Evolutionary conservation across 2,797 vertebrate species (phyloP), one percentile per base, ranked within the genome.

Genomic region (Pangasius mekongensis): DNA sequence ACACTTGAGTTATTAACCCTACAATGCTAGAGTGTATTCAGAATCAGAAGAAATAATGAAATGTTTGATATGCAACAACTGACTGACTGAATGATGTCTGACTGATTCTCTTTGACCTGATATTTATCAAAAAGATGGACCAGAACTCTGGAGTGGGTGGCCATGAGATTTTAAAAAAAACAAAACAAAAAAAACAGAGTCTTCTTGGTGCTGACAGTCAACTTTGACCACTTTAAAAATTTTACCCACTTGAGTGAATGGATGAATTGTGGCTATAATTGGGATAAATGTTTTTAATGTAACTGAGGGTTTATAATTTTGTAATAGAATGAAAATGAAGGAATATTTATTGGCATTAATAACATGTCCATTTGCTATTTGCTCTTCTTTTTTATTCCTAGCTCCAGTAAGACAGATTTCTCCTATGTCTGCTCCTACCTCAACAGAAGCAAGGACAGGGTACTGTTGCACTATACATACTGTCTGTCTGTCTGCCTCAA

Each of bases 381-480:
- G 62, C 81, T 36, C 3, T 82, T 43, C 2, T 84, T 36, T 62
- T 86, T 24, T 82, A 20, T 88, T 33, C 16, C 27, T 87, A 96
- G 95, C 78, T 87, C 95, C 94, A 92, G 93, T 91, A 91, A 93
- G 94, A 80, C 95, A 95, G 87, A 94, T 93, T 86, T 95, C 95
- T 49, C 94, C 95, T 0, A 89, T 94, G 91, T 93, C 94, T 47
- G 94, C 95, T 60, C 93, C 94, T 0, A 94, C 94, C 4, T 95
- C 96, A n/a, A 93, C 95, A 88, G 96, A 96, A 89, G 92, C 93
- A 90, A 90, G 90, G 89, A 90, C 93, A 1, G 95, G 95, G 96
- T 97, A 92, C 30, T 47, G 13, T 84, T 81, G 3, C 3, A n/a
- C 33, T 58, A 47, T 77, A 33, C 24, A 66, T 18, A 47, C 54